Base-by-base conservation (phyloP, 2,888 invertebrate species). In the Drosophila eohydei region DNA sequence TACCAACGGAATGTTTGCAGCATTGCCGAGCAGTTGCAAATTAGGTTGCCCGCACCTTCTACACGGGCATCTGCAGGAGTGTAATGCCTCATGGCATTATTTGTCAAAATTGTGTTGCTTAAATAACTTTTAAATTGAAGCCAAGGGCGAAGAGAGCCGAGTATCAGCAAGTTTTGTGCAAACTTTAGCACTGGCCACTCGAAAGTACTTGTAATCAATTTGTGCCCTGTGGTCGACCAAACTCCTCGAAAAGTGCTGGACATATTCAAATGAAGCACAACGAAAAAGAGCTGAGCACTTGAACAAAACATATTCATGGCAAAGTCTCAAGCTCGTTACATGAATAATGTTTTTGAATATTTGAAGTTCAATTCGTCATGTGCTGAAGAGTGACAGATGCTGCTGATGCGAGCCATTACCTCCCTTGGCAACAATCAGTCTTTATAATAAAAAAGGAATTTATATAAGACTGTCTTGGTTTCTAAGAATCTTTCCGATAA, bases 111-210 rank as follows among this genome's bases (percentile, higher is more conserved):
- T 85, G 86, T 83, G 86, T 81, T 80, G 83, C 88, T 78, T 72
- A 88, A 83, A 83, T 88, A 88, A 85, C 85, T 85, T 85, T 88
- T 83, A 85, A 86, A 85, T 88, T 86, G 88, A 72, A 63, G 80
- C 86, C 86, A 73, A 50, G 48, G 83, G 86, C 83, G 34, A 46
- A 41, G 40, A 74, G 44, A 0, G 14, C 12, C 51, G 70, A 70
- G 71, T 68, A 67, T 75, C 71, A 69, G 71, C 68, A 73, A 78
- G 60, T 80, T 77, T 60, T 38, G 12, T n/a, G 28, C 34, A 62
- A 58, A 68, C 41, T 56, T 41, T 46, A 16, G 30, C 55, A 52
- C 58, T 52, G 58, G 65, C 75, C 86, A 67, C 73, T 76, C 51
- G 60, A 71, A 71, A 82, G 76, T 79, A 74, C 80, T 80, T 80